phyloP scores from a whole-genome alignment of 2,113 vertebrate species.

The Oxyura jamaicensis region DNA sequence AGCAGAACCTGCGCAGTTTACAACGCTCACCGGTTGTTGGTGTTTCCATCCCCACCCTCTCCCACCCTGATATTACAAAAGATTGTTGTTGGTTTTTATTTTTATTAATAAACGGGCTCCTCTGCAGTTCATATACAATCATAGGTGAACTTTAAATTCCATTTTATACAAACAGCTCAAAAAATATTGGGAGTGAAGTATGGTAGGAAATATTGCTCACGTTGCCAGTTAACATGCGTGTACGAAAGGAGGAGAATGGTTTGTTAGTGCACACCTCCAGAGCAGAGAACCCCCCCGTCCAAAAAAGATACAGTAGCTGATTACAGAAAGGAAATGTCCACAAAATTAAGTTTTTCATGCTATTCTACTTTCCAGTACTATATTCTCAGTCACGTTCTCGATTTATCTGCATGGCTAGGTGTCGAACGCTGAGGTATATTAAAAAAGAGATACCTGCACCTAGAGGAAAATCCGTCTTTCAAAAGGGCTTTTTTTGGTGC shows the following conservation, averaged over 20 bases:
- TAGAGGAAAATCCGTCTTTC: conserved; percentile 56
- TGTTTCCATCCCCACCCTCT: background rate
- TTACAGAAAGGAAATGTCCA: conserved; percentile 77
- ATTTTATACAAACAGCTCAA: conserved; percentile 83
- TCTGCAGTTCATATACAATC: conserved; percentile 81
- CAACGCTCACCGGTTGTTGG: conserved; percentile 59
- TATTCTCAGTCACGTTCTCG: conserved; percentile 22
- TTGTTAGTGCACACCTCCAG: conserved; percentile 68
- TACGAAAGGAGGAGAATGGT: conserved; percentile 64
- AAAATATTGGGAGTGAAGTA: conserved; percentile 87
- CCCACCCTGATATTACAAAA: conserved; percentile 24
- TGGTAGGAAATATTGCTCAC: conserved; percentile 80
- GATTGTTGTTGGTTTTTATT: conserved; percentile 14
- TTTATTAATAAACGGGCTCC: conserved; percentile 81
- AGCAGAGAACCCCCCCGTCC: conserved; percentile 44
- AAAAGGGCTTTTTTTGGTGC: conserved; percentile 35
- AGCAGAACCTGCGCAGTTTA: conserved; percentile 61
- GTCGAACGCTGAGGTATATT: conserved; percentile 69
- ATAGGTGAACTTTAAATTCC: conserved; percentile 71
- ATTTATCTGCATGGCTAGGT: conserved; percentile 50
- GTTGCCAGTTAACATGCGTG: conserved; percentile 61
- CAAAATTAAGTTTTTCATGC: conserved; percentile 83
- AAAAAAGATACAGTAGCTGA: conserved; percentile 69
- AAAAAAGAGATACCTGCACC: conserved; percentile 62
- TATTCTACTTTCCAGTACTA: conserved; percentile 81